Conservation (phyloP, 2,797 vertebrate species). For the Paguma larvata region DNA sequence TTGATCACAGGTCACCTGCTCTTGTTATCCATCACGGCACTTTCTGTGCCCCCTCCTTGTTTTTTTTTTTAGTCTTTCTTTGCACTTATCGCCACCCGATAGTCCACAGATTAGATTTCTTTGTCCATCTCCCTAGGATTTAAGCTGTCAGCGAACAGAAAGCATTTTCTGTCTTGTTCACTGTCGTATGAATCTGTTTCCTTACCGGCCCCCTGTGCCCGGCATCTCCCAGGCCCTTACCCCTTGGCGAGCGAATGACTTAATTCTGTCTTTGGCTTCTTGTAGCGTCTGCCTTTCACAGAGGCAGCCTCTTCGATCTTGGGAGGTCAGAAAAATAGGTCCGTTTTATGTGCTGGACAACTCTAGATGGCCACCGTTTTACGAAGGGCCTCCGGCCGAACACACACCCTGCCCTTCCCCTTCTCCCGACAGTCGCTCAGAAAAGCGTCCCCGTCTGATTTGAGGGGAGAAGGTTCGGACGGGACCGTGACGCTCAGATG, state of each 20-base stretch:
- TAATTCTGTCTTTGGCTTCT: neutral
- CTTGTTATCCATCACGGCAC: rapidly evolving
- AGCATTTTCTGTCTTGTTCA: neutral
- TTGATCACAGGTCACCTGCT: no score
- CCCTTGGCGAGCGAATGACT: neutral
- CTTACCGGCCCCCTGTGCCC: no score
- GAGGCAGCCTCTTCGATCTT: neutral
- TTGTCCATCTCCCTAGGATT: neutral
- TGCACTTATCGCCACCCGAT: no score
- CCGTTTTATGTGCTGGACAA: neutral
- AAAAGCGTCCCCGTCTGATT: neutral
- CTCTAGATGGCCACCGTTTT: neutral
- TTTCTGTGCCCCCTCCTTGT: no score
- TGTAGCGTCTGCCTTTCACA: neutral
- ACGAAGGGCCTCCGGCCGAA: neutral
- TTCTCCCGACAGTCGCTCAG: rapidly evolving
- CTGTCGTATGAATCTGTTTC: rapidly evolving
- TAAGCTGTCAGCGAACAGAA: neutral
- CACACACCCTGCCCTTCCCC: rapidly evolving
- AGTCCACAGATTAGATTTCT: neutral
- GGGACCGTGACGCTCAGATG: rapidly evolving
- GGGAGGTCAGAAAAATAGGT: no score
- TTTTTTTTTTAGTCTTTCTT: neutral
- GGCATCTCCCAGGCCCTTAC: neutral
- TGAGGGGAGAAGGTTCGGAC: neutral